Evolutionary conservation across 2,113 vertebrate species (phyloP).

Genomic region (Notarius lentiginosus): DNA sequence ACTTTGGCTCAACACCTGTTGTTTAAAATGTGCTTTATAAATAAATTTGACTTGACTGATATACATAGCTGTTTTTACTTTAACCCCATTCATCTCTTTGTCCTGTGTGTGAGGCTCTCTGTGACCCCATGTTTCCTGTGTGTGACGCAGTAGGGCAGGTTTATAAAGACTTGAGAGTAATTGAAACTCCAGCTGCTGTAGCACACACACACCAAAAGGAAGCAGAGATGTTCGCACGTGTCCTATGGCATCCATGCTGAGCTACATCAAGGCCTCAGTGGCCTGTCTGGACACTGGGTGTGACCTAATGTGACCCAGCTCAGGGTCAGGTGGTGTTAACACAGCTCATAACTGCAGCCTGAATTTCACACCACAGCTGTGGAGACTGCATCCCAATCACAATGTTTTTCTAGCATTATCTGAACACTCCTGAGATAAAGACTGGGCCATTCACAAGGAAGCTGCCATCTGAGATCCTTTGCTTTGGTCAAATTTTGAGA

Average conservation of each 20-base stretch:
- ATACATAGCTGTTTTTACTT: background rate
- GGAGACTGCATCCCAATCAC: background rate
- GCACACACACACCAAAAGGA: background rate
- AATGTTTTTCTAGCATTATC: constrained; percentile 1
- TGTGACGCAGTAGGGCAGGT: constrained; percentile 26
- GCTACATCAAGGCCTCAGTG: constrained; percentile 43
- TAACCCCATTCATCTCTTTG: background rate
- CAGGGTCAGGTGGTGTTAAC: constrained; percentile 46
- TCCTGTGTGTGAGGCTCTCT: constrained; percentile 25
- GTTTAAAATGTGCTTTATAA: no score
- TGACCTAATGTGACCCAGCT: constrained; percentile 29
- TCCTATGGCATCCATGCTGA: constrained; percentile 20
- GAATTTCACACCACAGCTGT: constrained; percentile 41
- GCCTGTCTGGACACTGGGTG: constrained; percentile 34
- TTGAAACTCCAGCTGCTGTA: constrained; percentile 48
- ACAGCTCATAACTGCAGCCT: background rate
- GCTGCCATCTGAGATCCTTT: background rate
- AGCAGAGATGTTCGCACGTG: constrained; percentile 17
- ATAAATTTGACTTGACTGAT: background rate
- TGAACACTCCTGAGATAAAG: constrained; percentile 4
- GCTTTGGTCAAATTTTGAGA: background rate
- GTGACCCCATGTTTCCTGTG: constrained; percentile 40
- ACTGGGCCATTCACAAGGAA: background rate
- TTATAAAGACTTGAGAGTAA: constrained; percentile 7
- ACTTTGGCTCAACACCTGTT: no score